These are phyloP conservation scores for Bufo bufo DNA, from an alignment of 2,113 vertebrate species.

Conservation along the genomic window DNA sequence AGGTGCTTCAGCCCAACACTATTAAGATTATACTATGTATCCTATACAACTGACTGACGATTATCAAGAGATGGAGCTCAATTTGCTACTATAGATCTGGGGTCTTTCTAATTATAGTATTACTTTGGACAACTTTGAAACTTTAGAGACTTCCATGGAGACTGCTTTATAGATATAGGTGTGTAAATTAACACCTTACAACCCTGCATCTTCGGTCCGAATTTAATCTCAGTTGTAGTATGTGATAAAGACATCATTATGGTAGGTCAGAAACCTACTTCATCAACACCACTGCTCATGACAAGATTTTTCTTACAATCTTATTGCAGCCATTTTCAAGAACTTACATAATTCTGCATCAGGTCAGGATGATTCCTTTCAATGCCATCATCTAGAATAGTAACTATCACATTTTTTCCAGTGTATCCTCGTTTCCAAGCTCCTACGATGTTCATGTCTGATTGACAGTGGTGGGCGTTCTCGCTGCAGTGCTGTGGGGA, in stretches of 20 bases:
- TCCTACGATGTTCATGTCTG: slow-evolving; percentile 98
- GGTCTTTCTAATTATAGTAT: background rate
- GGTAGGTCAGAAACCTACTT: background rate
- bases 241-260: background rate
- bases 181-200: background rate
- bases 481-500: slow-evolving; percentile 90
- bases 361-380: slow-evolving; percentile 97
- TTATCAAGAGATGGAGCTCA: too few species aligned
- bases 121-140: background rate
- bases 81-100: background rate
- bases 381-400: slow-evolving; percentile 96
- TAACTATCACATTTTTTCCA: slow-evolving; percentile 95
- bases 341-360: slow-evolving; percentile 95
- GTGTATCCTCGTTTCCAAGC: slow-evolving; percentile 99
- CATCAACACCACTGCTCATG: background rate
- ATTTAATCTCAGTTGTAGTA: background rate
- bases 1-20: too few species aligned
- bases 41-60: background rate
- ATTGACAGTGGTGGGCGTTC: slow-evolving; percentile 93
- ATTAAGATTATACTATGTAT: too few species aligned
- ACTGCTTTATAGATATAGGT: background rate
- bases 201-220: background rate
- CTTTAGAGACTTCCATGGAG: background rate
- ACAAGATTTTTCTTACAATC: background rate
- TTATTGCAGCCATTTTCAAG: background rate